Base-by-base conservation (phyloP, 1,140 invertebrate genomes). In the Adoxophyes honmai region DNA sequence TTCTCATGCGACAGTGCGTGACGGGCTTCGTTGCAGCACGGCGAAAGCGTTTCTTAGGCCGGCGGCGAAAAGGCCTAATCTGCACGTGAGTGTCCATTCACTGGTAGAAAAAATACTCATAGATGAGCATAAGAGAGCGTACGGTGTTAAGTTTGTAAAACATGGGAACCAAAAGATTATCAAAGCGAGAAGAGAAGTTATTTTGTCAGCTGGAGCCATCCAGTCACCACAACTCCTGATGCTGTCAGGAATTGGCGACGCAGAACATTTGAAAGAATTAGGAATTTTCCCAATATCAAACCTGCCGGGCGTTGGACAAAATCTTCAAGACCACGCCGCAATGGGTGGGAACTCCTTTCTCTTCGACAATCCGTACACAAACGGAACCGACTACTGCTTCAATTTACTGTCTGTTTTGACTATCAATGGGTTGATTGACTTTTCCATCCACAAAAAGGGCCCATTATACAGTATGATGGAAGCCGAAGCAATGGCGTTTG, bases 1-100 rank as follows among this genome's bases (percentile, higher is more conserved):
- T 21, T 91, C 94, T 0, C 94, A 95, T 74, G 96, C 91, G 33
- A 97, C 96, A 0, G 77, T 97, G 10, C 86, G 93, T n/a, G 90
- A 97, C 52, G 97, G 97, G 0, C 86, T 95, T 3, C 90, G 96
- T 15, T 97, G 96, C 79, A 97, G 95, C 64, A 93, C 95, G 1
- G 92, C 95, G 1, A 95, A 95, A 81, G 96, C 93, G 0, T 98
- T 95, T 76, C 79, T 98, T 3, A 88, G 94, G 52, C 92, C 96
- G 0, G 91, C 91, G 6, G 88, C 90, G 35, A 90, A 93, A 56
- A 90, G 96, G 33, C 75, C 82, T 13, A 98, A 98, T 81, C 86
- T 98, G 6, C 93, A 96, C 57, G 88, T 96, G 10, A 91, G 91
- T 54, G 78, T 94, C 0, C 88, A 92, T 62, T 92, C 94, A 0